Conservation (phyloP, 64 coral and sea anemone species). For the Pachyseris speciosa region DNA sequence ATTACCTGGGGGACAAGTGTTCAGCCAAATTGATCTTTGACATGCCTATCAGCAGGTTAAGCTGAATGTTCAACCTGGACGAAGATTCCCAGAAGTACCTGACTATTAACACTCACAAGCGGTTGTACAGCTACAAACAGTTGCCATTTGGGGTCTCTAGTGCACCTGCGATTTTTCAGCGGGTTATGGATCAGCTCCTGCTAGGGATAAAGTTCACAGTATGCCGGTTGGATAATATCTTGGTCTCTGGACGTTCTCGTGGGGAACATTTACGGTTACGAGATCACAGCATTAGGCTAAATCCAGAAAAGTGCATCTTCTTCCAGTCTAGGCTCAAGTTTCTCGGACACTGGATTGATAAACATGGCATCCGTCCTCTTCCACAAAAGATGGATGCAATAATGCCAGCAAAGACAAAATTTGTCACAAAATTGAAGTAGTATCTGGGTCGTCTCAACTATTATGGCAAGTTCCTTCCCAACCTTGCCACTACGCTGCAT, state of each 20-base stretch:
- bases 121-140: too few species aligned
- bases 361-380: not conserved
- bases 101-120: slow-evolving; percentile 7
- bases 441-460: not conserved
- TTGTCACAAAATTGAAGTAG: not conserved
- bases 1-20: not conserved
- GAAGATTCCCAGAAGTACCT: not conserved
- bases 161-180: too few species aligned
- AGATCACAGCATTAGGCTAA: not conserved
- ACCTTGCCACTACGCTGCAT: not conserved
- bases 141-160: too few species aligned
- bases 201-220: not conserved
- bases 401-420: not conserved
- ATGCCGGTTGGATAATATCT: not conserved
- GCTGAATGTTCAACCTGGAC: too few species aligned
- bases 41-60: not conserved
- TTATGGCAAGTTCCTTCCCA: not conserved
- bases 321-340: not conserved
- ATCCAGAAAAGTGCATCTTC: not conserved
- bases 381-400: slow-evolving; percentile 3
- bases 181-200: not conserved
- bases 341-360: not conserved
- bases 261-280: not conserved
- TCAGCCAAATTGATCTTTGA: not conserved
- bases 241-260: not conserved